phyloP scores from a whole-genome alignment of 2,113 vertebrate genomes.

The Lycaon pictus region DNA sequence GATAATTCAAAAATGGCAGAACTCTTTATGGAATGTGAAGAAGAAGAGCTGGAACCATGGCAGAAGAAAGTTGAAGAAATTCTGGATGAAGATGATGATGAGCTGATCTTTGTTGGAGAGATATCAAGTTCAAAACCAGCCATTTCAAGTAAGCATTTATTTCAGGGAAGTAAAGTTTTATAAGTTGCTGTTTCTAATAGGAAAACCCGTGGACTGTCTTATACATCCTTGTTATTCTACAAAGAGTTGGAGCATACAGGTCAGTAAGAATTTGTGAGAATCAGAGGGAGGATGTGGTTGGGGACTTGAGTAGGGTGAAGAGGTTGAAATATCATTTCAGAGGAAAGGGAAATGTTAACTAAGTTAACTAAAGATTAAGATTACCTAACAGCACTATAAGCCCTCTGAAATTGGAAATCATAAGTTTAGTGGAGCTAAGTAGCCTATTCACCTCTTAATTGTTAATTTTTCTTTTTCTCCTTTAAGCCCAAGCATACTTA shows the following conservation, averaged over 20 bases:
- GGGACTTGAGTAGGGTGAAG: not conserved
- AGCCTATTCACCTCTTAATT: not conserved
- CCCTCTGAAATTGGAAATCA: constrained; percentile 10
- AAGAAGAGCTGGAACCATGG: constrained; percentile 98
- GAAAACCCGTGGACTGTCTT: not conserved
- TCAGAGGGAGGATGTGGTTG: not conserved
- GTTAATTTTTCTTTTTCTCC: constrained; percentile 23
- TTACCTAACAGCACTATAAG: not conserved
- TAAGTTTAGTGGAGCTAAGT: not conserved
- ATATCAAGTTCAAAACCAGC: constrained; percentile 91
- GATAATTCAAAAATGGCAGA: constrained; percentile 92
- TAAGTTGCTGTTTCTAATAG: constrained; percentile 19
- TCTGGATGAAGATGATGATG: constrained; percentile 90
- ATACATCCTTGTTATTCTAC: not conserved
- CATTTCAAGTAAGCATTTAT: constrained; percentile 86
- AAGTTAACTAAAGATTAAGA: constrained; percentile 4
- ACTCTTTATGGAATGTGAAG: constrained; percentile 99
- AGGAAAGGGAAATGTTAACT: constrained; percentile 26
- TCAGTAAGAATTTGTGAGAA: constrained; percentile 52
- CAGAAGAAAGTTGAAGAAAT: constrained; percentile 92
- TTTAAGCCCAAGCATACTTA: constrained; percentile 1
- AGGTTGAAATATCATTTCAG: not conserved
- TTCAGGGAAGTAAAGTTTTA: constrained; percentile 46
- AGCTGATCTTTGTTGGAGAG: constrained; percentile 98
- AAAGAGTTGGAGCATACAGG: not conserved